phyloP scores from a whole-genome alignment of 2,888 invertebrate species.

The Panopea generosa region DNA sequence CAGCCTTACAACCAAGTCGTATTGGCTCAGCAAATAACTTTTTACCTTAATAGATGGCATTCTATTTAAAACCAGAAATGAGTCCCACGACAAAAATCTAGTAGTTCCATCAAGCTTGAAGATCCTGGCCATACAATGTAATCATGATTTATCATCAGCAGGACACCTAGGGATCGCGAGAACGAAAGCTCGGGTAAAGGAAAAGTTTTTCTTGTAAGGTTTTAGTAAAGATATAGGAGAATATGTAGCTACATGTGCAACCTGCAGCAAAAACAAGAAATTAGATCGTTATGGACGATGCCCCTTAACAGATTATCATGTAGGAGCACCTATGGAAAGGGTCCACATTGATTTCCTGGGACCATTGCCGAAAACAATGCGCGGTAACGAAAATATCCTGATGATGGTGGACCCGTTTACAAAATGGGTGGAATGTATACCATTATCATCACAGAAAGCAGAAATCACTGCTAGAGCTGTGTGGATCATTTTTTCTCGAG shows the following conservation, averaged over 20 bases:
- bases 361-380: no score
- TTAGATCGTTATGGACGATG: constrained; percentile 14
- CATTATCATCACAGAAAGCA: no score
- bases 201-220: constrained; percentile 41
- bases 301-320: constrained; percentile 89
- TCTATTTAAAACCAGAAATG: neutral
- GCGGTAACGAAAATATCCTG: no score
- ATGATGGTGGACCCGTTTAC: no score
- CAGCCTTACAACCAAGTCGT: neutral
- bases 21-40: constrained; percentile 4
- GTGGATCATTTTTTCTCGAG: constrained; percentile 42
- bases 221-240: constrained; percentile 20
- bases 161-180: constrained; percentile 43
- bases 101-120: constrained; percentile 27
- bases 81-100: neutral
- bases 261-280: constrained; percentile 42
- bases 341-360: no score
- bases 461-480: no score
- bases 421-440: no score
- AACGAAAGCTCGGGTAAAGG: constrained; percentile 31
- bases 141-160: constrained; percentile 41
- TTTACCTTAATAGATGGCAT: constrained; percentile 2
- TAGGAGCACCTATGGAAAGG: constrained; percentile 88
- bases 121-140: constrained; percentile 14
- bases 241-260: constrained; percentile 30